Evolutionary conservation across 2,113 vertebrate genomes (phyloP), one percentile per base, ranked within the genome.

Genomic region (Entosphenus tridentatus): DNA sequence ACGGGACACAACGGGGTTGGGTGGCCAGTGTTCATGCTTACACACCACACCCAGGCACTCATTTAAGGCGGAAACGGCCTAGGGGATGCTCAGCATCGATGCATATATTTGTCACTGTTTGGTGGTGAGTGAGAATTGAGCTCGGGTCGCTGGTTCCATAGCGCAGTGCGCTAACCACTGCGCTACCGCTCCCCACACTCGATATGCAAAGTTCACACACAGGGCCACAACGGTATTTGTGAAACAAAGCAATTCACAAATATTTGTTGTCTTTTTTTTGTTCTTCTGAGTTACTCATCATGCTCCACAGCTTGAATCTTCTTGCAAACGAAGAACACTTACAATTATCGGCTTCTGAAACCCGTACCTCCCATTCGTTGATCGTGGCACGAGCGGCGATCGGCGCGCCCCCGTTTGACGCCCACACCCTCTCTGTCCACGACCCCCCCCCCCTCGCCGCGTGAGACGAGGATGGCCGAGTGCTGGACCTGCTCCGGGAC

Each of bases 401-500:
- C 39, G 8, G 3, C 59, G 70, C 72, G 69, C 39, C 14, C 13
- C 71, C 62, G 56, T 58, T 12, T 11, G n/a, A 11, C 8, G 68
- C 2, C 14, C 16, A 12, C 62, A n/a, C 62, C 62, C 9, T 21
- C 62, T 21, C 21, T 67, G 62, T 11, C 62, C 21, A 67, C 62
- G n/a, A 8, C 10, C 62, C 62, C 62, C 8, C 62, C 11, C 62
- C n/a, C 62, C 62, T 67, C 21, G 62, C 72, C 12, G 73, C 55
- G 72, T 58, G 74, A 96, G 91, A 95, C 74, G 81, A 81, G 65
- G 77, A 80, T 0, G 93, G 91, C 16, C 83, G 87, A 2, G 76
- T 97, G 77, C 86, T 96, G 68, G 88, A 98, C 74, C 81, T 96
- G 73, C 78, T 95, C 72, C 87, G 88, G 71, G 93, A 92, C 73